A percentile compares a stretch with the other conserved stretches of the same genome.
phyloP scores from a whole-genome alignment of 2,888 invertebrate species.

The Cryptocephalus primarius region DNA sequence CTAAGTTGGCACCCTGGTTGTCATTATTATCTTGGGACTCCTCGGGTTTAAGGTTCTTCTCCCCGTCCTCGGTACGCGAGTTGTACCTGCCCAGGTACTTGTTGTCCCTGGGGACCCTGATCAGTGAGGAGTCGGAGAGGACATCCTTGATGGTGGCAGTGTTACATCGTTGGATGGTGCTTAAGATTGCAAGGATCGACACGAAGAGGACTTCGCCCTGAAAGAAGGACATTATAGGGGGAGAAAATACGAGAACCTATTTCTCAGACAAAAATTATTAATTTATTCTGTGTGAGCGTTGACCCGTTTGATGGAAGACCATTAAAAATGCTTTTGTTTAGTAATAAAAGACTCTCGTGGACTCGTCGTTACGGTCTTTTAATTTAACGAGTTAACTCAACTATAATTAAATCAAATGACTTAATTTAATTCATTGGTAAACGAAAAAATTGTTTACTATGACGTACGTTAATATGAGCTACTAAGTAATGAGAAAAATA shows the following conservation, averaged over 20 bases:
- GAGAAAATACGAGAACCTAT: too few species aligned
- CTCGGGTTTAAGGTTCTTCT: slow-evolving; percentile 12
- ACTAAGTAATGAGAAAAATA: too few species aligned
- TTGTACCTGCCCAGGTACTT: slow-evolving; percentile 8
- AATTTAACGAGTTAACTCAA: too few species aligned
- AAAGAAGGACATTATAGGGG: not conserved
- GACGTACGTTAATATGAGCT: too few species aligned
- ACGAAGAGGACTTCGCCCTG: not conserved
- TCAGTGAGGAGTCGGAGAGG: slow-evolving; percentile 5
- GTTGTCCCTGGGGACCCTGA: slow-evolving; percentile 7
- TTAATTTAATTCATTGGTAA: not conserved
- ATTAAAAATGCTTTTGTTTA: too few species aligned
- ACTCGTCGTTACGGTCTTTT: too few species aligned
- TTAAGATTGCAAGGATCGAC: not conserved
- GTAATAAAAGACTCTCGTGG: too few species aligned
- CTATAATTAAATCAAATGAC: too few species aligned
- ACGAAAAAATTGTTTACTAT: too few species aligned
- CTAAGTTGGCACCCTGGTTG: slow-evolving; percentile 5
- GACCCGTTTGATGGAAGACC: too few species aligned
- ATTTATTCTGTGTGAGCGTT: too few species aligned
- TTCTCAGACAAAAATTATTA: slow-evolving; percentile 1
- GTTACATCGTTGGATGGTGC: not conserved
- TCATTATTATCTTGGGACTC: slow-evolving; percentile 8
- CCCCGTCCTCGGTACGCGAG: slow-evolving; percentile 4
- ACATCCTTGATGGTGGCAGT: slow-evolving; percentile 6